These are phyloP conservation scores for Zootoca vivipara DNA, from an alignment of 2,113 vertebrate species.

Conservation along the genomic window DNA sequence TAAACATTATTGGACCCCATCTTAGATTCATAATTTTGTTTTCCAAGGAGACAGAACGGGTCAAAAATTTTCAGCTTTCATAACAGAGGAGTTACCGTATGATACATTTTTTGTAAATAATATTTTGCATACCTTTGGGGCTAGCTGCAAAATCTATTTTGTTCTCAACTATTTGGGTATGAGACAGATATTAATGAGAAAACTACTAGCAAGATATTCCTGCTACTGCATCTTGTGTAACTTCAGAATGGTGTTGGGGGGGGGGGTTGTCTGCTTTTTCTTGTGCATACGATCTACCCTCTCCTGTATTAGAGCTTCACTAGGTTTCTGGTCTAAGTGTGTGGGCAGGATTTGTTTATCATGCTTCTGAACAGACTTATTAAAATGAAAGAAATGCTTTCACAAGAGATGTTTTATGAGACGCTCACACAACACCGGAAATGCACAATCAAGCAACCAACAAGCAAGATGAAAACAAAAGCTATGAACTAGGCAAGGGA, in stretches of 20 bases:
- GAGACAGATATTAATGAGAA: not conserved
- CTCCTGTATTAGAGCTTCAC: not conserved
- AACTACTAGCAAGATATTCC: not conserved
- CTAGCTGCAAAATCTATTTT: rapidly evolving
- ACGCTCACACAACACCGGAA: not conserved
- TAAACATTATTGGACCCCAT: not conserved
- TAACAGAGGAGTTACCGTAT: not conserved
- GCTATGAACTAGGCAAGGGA: not conserved
- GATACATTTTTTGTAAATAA: not conserved
- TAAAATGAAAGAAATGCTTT: not conserved
- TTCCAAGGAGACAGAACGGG: not conserved
- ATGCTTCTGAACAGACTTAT: not conserved
- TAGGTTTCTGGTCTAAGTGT: not conserved
- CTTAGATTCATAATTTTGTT: not conserved
- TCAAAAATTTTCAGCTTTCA: not conserved
- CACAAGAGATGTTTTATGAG: not conserved
- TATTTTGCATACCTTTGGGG: not conserved
- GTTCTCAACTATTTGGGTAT: not conserved
- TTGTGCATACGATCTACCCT: not conserved
- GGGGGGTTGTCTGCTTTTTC: not conserved
- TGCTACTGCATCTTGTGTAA: not conserved
- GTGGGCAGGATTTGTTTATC: slow-evolving; percentile 3
- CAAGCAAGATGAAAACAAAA: not conserved
- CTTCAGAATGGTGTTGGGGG: not conserved
- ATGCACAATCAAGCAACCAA: not conserved